Base-by-base conservation (phyloP, 2,888 invertebrate species). In the Ochropleura plecta region DNA sequence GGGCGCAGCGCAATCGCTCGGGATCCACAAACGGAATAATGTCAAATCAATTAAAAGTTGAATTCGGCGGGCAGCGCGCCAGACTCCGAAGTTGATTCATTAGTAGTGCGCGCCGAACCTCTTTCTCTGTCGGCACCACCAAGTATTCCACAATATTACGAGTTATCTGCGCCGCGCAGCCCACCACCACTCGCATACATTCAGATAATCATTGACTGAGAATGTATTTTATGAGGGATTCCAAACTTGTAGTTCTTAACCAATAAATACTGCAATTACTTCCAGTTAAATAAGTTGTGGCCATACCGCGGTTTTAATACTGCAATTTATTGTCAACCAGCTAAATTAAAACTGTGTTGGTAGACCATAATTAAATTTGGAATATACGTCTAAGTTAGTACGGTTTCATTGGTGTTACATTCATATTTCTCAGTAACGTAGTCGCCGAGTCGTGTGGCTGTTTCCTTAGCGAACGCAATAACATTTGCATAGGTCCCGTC, bases 21-120 rank as follows among this genome's bases (percentile, higher is more conserved):
- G 91, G 91, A 90, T 92, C 92, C 94, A 93, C 94, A 94, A 95
- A 95, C 92, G 94, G 95, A 95, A 95, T 96, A 95, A 95, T 95
- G 94, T 93, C 93, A 94, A 95, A 95, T 95, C 95, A 95, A 96
- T 95, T 96, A 95, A 95, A 95, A 95, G 94, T 95, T 95, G 92
- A 92, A 93, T 93, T 93, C 90, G 92, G 89, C 91, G 93, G 93
- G 94, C 93, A 92, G 86, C 89, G 90, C 92, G 94, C 94, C 94
- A 93, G 81, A 18, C 82, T 87, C 69, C 90, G 89, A 94, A 93
- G 90, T 94, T 94, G 94, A 94, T 94, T 95, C 95, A 94, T 95
- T 95, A 95, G 93, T 92, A 92, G 90, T 91, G 92, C 89, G 88
- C 88, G 88, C 85, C 84, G 88, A 87, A 87, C 87, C 88, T 90